Conservation (phyloP, 2,888 invertebrate species). For the Tachina lurida region DNA sequence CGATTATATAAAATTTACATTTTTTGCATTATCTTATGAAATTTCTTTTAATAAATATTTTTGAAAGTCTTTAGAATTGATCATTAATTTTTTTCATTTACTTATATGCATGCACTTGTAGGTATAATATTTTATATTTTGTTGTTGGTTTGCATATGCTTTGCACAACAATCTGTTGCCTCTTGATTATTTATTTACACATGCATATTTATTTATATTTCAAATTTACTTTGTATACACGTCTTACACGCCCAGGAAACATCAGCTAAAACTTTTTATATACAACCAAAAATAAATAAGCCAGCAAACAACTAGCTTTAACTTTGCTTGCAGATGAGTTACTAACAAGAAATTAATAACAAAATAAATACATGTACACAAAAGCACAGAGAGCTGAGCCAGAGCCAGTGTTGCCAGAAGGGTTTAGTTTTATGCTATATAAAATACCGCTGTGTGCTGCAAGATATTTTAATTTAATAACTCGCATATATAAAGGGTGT, state of each 20-base stretch:
- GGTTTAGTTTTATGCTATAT: not conserved
- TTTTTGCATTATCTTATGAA: not conserved
- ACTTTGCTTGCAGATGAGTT: slow-evolving; percentile 63
- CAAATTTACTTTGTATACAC: slow-evolving; percentile 17
- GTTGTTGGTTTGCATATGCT: slow-evolving; percentile 8
- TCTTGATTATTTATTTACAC: slow-evolving; percentile 57
- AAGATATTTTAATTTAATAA: no score
- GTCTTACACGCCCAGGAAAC: slow-evolving; percentile 61
- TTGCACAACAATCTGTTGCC: slow-evolving; percentile 69
- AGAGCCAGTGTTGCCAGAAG: slow-evolving; percentile 14
- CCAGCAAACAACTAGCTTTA: slow-evolving; percentile 45
- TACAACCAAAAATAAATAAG: slow-evolving; percentile 31
- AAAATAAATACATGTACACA: slow-evolving; percentile 22
- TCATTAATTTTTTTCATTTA: slow-evolving; percentile 6
- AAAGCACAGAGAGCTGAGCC: slow-evolving; percentile 7
- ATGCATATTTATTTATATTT: slow-evolving; percentile 37
- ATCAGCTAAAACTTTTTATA: slow-evolving; percentile 24
- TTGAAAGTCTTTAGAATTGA: slow-evolving; percentile 9
- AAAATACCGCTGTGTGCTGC: not conserved
- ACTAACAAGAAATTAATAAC: slow-evolving; percentile 56
- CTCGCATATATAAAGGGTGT: no score
- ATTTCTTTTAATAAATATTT: not conserved
- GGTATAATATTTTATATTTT: slow-evolving; percentile 21
- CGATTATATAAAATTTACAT: slow-evolving; percentile 12
- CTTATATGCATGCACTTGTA: no score